Evolutionary conservation across 2,797 vertebrate species (phyloP).

Genomic region (Peromyscus nudipes): DNA sequence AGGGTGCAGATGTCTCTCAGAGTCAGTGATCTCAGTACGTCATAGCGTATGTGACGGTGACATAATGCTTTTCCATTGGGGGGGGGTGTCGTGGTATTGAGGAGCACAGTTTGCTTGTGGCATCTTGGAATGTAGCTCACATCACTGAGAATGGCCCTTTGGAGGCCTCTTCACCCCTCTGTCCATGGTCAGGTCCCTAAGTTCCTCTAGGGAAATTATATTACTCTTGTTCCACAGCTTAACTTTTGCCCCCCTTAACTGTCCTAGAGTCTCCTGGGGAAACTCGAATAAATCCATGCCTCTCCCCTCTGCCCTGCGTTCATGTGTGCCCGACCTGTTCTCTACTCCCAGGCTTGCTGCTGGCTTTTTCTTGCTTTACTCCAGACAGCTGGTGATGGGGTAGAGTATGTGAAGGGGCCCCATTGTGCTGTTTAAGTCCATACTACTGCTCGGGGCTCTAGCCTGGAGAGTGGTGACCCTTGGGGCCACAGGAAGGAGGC

Average conservation of each 20-base stretch:
- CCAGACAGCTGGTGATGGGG: neutral
- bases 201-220: neutral
- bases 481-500: neutral
- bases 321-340: neutral
- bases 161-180: neutral
- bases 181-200: neutral
- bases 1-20: neutral
- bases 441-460: too few species aligned
- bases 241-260: neutral
- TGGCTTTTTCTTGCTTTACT: fast-evolving
- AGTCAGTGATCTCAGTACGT: neutral
- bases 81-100: fast-evolving
- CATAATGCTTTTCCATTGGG: neutral
- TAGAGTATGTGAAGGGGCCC: too few species aligned
- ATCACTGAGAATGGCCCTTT: neutral
- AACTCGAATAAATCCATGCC: neutral
- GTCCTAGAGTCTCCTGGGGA: neutral
- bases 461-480: neutral
- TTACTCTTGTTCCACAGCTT: neutral
- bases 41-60: neutral
- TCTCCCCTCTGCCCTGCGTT: neutral
- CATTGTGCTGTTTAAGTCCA: neutral
- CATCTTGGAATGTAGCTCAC: neutral
- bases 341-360: too few species aligned
- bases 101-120: neutral